These are phyloP conservation scores for Zhuqinia jingwanae DNA, from an alignment of 2,888 invertebrate genomes.

Conservation along the genomic window DNA sequence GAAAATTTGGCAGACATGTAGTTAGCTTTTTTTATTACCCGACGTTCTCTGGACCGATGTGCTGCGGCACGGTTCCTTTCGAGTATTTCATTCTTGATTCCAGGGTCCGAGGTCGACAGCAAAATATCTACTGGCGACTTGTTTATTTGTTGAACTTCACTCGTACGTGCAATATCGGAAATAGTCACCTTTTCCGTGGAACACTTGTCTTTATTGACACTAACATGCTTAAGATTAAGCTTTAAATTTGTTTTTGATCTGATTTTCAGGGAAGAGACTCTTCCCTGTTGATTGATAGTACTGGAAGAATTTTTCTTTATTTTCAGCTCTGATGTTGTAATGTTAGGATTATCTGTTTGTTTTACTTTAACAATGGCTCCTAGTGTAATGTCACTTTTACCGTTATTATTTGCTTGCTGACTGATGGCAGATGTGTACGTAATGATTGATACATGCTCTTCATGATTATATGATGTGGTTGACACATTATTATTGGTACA, in stretches of 20 bases:
- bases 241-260: conserved; percentile 62
- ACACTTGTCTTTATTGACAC: conserved; percentile 25
- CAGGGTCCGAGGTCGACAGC: background rate
- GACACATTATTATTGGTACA: background rate
- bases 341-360: background rate
- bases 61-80: conserved; percentile 82
- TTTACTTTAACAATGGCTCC: background rate
- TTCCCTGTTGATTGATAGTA: background rate
- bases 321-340: conserved; percentile 15
- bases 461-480: conserved; percentile 65
- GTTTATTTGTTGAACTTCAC: background rate
- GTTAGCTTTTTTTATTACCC: background rate
- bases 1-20: too few species aligned
- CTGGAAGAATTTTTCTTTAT: background rate
- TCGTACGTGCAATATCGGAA: background rate
- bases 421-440: conserved; percentile 66
- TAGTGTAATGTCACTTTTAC: background rate
- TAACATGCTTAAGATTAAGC: conserved; percentile 62
- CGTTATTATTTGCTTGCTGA: conserved; percentile 27
- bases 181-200: background rate
- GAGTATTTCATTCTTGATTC: conserved; percentile 34
- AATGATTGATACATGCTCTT: conserved; percentile 69
- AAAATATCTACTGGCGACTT: too few species aligned
- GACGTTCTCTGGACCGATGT: conserved; percentile 82
- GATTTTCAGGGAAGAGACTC: conserved; percentile 34